A percentile compares a stretch with the other conserved stretches of the same genome.
phyloP scores from a whole-genome alignment of 2,113 vertebrate species.

The Chlamydotis undulata region DNA sequence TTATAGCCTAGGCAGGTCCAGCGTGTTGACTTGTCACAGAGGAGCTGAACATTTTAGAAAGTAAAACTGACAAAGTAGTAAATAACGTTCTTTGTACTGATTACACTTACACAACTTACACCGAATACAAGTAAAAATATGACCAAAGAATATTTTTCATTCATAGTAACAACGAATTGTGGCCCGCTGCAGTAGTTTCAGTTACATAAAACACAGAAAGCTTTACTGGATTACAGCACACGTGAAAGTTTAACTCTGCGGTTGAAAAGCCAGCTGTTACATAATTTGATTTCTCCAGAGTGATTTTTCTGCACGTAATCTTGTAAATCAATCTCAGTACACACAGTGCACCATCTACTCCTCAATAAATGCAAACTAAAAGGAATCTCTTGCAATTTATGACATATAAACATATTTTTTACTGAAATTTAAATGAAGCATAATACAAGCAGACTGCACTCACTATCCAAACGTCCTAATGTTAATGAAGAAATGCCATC shows the following conservation, averaged over 20 bases:
- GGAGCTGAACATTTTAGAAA: not conserved
- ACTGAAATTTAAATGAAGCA: not conserved
- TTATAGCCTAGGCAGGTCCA: not conserved
- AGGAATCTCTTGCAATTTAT: not conserved
- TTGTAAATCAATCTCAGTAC: not conserved
- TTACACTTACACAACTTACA: not conserved
- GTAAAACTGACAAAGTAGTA: not conserved
- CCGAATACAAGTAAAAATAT: not conserved
- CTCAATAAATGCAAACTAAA: not conserved
- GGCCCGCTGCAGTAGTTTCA: not conserved
- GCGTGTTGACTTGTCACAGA: fast-evolving
- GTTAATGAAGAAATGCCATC: not conserved
- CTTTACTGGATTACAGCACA: not conserved
- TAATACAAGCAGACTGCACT: not conserved
- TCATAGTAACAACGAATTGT: fast-evolving
- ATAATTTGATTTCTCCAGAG: not conserved
- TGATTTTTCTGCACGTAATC: not conserved
- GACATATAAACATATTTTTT: not conserved
- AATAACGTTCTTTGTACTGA: not conserved
- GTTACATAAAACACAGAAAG: not conserved
- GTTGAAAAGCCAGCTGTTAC: not conserved
- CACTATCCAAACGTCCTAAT: not conserved
- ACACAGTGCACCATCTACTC: not conserved
- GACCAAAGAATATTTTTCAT: not conserved
- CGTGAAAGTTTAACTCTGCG: not conserved